These are phyloP conservation scores for Stenchaetothrips biformis DNA, from an alignment of 2,888 invertebrate genomes.

Conservation along the genomic window DNA sequence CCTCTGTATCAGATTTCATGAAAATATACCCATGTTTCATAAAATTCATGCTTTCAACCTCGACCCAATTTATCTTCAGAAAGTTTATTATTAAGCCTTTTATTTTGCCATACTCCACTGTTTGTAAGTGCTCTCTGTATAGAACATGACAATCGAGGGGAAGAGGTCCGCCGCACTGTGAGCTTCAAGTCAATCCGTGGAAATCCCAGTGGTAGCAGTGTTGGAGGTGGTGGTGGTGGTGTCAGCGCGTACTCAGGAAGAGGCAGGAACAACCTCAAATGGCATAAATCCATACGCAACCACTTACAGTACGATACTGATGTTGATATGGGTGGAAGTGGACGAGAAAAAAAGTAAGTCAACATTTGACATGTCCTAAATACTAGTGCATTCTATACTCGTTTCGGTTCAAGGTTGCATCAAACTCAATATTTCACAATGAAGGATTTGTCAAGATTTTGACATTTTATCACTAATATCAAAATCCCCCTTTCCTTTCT, in stretches of 20 bases:
- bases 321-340: constrained; percentile 13
- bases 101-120: not conserved
- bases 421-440: too few relatives aligned
- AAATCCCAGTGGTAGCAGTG: not conserved
- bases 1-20: not conserved
- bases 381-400: too few relatives aligned
- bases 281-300: not conserved
- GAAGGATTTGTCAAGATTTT: not conserved
- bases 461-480: not conserved
- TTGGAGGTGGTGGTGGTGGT: not conserved
- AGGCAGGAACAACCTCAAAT: not conserved
- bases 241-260: not conserved
- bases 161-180: not conserved
- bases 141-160: not conserved
- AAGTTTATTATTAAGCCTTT: not conserved
- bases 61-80: not conserved
- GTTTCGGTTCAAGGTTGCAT: too few relatives aligned
- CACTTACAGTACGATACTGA: not conserved
- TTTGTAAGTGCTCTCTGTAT: not conserved
- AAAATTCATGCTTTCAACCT: not conserved
- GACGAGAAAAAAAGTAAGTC: not conserved
- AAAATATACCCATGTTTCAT: not conserved
- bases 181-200: not conserved
- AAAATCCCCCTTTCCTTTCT: not conserved
- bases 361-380: not conserved